phyloP scores from a whole-genome alignment of 2,888 invertebrate species.

The Beris morrisii region DNA sequence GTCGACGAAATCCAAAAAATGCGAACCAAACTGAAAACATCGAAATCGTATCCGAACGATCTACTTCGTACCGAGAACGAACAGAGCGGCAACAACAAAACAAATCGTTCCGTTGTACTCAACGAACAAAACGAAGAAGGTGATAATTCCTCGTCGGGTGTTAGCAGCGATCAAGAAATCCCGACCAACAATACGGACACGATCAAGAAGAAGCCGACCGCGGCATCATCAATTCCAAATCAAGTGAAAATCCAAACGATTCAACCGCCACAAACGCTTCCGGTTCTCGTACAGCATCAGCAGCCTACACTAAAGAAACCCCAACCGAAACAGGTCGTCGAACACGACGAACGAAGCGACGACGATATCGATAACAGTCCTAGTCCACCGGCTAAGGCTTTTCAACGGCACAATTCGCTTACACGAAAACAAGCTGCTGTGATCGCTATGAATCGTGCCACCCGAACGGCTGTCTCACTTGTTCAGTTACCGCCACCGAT shows the following conservation, averaged over 20 bases:
- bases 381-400: conserved; percentile 57
- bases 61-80: conserved; percentile 61
- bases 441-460: conserved; percentile 61
- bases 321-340: conserved; percentile 42
- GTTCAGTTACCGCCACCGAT: conserved; percentile 81
- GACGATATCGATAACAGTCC: conserved; percentile 53
- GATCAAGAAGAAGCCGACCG: conserved; percentile 54
- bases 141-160: conserved; percentile 86
- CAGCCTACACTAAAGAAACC: conserved; percentile 45
- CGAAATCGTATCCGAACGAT: conserved; percentile 85
- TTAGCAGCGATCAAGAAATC: conserved; percentile 82
- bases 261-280: conserved; percentile 41
- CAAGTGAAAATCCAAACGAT: conserved; percentile 42
- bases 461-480: conserved; percentile 72
- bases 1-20: conserved; percentile 89
- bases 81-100: conserved; percentile 46
- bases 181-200: conserved; percentile 60
- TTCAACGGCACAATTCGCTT: conserved; percentile 66
- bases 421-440: conserved; percentile 65
- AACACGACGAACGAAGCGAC: conserved; percentile 53
- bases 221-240: conserved; percentile 33
- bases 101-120: conserved; percentile 37
- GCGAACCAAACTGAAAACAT: conserved; percentile 79
- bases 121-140: conserved; percentile 69
- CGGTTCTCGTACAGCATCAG: conserved; percentile 37